Evolutionary conservation across 2,113 vertebrate genomes (phyloP), one percentile per base, ranked within the genome.

Genomic region (Cheirogaleus medius): DNA sequence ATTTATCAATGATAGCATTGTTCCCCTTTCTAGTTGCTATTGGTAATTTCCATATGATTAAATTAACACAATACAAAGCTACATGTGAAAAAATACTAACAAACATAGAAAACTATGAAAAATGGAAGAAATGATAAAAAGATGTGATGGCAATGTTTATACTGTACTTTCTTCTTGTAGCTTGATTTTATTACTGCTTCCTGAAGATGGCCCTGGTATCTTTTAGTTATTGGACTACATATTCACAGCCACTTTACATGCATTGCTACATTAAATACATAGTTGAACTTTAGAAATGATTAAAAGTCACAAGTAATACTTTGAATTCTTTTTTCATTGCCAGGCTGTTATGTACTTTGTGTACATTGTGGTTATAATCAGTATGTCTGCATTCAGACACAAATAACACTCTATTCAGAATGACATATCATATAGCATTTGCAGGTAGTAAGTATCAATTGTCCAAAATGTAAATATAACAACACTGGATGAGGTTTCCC

Each of bases 151-250:
- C 73, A 95, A 60, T 39, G n/a, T 77, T 39, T 86, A 74, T 27
- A 68, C 17, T 34, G 14, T 54, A 60, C 73, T 85, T 66, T 88
- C 18, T 81, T 64, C 27, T 68, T 87, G 18, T 29, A 74, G 18
- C 8, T 87, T 95, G 17, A 54, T 77, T 92, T 95, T 93, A 95
- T 80, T 60, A 68, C 11, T 73, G 8, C 15, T 96, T 95, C 69
- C 29, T 84, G 39, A 96, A 80, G n/a, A 64, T 73, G 52, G 90
- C 17, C 2, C 23, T 88, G 3, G 12, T 78, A 86, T 90, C 13
- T 64, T 94, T 94, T 78, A 83, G 37, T 66, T 91, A 60, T n/a
- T 93, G 49, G 2, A 74, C 66, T 90, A 88, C 8, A 84, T 39
- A 91, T 34, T 93, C 39, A 81, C 60, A 83, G 39, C 34, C n/a